Base-by-base conservation (phyloP, 1,140 invertebrate species). In the Eueides isabella region DNA sequence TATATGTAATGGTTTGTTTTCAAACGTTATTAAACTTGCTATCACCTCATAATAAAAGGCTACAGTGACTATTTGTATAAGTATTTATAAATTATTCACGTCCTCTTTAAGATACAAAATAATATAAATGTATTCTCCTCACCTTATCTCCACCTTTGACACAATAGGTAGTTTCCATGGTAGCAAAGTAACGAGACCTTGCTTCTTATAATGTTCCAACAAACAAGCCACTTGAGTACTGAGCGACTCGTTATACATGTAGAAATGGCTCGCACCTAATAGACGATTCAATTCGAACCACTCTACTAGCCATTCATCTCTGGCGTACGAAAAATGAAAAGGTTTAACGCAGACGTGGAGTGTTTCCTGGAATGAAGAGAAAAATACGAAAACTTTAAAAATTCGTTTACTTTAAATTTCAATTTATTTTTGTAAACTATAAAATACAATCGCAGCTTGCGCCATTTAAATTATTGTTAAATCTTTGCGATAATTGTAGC, bases 261-360 rank as follows among this genome's bases (percentile, higher is more conserved):
- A 97, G 86, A 99, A 98, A 87, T 98, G 97, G 30, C 95, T 95
- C 1, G 97, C 97, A 1, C 98, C 98, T 65, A 99, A 93, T 19
- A 99, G 89, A 7, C 95, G 94, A 86, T 99, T 98, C 65, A 99
- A 93, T 92, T 99, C 98, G 73, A 99, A 95, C 94, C 98, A 99
- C 93, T 99, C 98, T 71, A 99, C 94, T 73, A 99, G 93, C 93
- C 98, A 97, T 61, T 97, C 87, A 14, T 95, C 95, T 94, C 97
- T 95, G 85, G 98, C 96, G 90, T 98, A 99, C 76, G 96, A 95
- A 84, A 97, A 98, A 90, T 99, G 98, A 41, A 99, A 94, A 0
- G 98, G 98, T 81, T 99, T 98, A 12, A 99, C 97, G 89, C 98
- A 99, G n/a, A 99, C 95, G 3, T 96, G 97, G 29, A 99, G 95